A percentile compares a stretch with the other conserved stretches of the same genome.
These are phyloP conservation scores for Agriopis leucophaearia DNA, from an alignment of 2,888 invertebrate genomes.

Conservation along the genomic window DNA sequence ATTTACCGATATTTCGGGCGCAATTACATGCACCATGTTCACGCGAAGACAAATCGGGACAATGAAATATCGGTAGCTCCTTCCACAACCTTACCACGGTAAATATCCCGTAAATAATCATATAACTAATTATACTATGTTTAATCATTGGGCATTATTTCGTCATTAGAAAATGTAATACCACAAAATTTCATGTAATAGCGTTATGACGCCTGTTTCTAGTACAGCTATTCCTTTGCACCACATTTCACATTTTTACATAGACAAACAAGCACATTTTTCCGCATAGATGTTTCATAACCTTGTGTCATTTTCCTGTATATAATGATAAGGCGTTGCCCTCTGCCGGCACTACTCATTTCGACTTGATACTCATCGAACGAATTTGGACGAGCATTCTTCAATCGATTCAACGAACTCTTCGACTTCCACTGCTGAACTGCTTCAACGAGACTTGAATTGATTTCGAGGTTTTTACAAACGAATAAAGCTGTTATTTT, in stretches of 20 bases:
- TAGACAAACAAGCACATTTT: constrained; percentile 15
- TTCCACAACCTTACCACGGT: too few relatives aligned
- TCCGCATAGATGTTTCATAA: constrained; percentile 27
- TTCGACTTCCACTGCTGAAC: background rate
- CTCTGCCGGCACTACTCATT: constrained; percentile 19
- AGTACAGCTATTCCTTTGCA: background rate
- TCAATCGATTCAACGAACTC: background rate
- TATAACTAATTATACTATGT: too few relatives aligned
- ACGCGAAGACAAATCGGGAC: too few relatives aligned
- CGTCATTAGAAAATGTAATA: background rate
- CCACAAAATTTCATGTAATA: background rate
- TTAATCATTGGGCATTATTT: background rate
- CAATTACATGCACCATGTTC: too few relatives aligned
- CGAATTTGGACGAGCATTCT: constrained; percentile 9
- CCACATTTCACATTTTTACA: constrained; percentile 10
- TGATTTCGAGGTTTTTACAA: background rate
- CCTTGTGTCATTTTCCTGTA: constrained; percentile 24
- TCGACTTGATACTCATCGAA: constrained; percentile 7
- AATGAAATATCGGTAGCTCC: too few relatives aligned
- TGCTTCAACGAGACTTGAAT: background rate
- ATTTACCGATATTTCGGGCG: too few relatives aligned
- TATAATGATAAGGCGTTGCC: constrained; percentile 19
- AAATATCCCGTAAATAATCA: too few relatives aligned
- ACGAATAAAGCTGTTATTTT: constrained; percentile 5
- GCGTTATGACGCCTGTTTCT: background rate